Percentiles rank a stretch among this genome's conserved stretches.
Conservation (phyloP, 2,113 vertebrate species). For the Arizona elegans region DNA sequence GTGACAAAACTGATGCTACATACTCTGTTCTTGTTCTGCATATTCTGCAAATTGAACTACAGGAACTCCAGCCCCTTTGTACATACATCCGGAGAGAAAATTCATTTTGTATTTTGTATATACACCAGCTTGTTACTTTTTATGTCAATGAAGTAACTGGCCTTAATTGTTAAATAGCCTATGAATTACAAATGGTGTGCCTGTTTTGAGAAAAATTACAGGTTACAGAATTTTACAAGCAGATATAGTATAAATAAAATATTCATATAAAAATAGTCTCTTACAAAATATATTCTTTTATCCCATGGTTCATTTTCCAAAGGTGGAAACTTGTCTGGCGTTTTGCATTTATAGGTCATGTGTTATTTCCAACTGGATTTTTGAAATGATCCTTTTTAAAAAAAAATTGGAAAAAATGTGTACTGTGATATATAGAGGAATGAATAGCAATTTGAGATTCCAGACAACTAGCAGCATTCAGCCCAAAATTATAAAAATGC, state of each 20-base stretch:
- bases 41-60: conserved; percentile 65
- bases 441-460: conserved; percentile 73
- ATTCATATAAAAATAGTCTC: conserved; percentile 98
- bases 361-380: conserved; percentile 63
- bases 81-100: conserved; percentile 65
- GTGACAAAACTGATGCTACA: conserved; percentile 63
- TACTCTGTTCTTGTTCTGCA: conserved; percentile 73
- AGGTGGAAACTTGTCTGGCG: conserved; percentile 76
- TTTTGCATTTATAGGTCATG: conserved; percentile 61
- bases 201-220: conserved; percentile 67
- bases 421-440: conserved; percentile 64
- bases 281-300: conserved; percentile 94
- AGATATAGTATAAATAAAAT: conserved; percentile 89
- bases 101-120: conserved; percentile 51
- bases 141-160: conserved; percentile 51
- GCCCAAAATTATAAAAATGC: conserved; percentile 59
- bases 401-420: conserved; percentile 42
- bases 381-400: conserved; percentile 49
- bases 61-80: conserved; percentile 62
- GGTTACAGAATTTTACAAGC: conserved; percentile 72
- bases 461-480: conserved; percentile 92
- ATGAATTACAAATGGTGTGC: conserved; percentile 63
- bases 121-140: conserved; percentile 55
- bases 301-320: conserved; percentile 81
- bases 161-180: conserved; percentile 60